A percentile compares a stretch with the other conserved stretches of the same genome.
These are phyloP conservation scores for Sceloporus undulatus DNA, from an alignment of 2,113 vertebrate genomes.

Conservation along the genomic window DNA sequence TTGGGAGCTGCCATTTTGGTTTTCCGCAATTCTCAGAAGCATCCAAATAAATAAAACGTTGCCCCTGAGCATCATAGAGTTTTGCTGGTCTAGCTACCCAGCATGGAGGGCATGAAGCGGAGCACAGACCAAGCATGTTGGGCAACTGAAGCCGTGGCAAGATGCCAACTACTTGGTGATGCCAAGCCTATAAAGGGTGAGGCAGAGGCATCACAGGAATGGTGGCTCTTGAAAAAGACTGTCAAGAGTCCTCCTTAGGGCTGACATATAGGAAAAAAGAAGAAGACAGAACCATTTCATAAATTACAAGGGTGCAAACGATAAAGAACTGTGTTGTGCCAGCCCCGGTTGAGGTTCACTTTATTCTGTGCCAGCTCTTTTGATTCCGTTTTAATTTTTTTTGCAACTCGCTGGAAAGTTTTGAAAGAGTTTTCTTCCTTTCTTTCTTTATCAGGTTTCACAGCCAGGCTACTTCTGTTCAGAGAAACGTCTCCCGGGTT, in stretches of 20 bases:
- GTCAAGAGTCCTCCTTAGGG: too few species aligned
- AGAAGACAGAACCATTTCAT: background rate
- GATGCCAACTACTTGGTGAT: too few species aligned
- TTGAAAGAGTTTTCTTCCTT: slow-evolving; percentile 24
- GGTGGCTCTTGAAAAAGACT: background rate
- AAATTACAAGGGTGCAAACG: background rate
- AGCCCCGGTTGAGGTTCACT: background rate
- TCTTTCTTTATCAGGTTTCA: slow-evolving; percentile 39
- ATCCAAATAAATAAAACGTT: background rate
- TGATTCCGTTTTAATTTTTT: too few species aligned
- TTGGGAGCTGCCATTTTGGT: background rate
- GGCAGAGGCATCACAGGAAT: background rate
- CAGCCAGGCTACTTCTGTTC: slow-evolving; percentile 57
- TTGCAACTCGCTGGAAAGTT: slow-evolving; percentile 18
- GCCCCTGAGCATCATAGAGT: background rate
- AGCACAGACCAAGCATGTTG: background rate
- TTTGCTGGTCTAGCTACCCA: background rate
- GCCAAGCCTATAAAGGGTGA: too few species aligned
- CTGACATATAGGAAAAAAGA: background rate
- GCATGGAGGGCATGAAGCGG: background rate
- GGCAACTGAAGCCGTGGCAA: too few species aligned
- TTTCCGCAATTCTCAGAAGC: background rate
- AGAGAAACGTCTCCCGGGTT: slow-evolving; percentile 55
- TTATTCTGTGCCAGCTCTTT: background rate
- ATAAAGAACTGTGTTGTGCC: background rate